phyloP scores from a whole-genome alignment of 2,113 vertebrate species.

The Lota lota region DNA sequence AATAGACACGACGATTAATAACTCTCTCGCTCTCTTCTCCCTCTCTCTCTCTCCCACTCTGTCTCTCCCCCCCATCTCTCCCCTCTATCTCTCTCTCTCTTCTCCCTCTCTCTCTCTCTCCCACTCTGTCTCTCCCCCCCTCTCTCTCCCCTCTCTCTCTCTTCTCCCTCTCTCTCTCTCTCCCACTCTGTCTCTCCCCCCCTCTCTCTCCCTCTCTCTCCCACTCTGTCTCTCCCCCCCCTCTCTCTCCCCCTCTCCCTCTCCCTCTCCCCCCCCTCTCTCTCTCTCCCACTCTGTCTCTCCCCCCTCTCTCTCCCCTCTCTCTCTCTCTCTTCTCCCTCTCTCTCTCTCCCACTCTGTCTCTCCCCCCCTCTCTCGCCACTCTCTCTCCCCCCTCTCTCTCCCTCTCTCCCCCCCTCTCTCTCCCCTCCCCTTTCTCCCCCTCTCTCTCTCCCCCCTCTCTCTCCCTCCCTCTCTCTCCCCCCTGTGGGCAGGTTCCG shows the following conservation, averaged over 20 bases:
- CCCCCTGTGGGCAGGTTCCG: conserved; percentile 70
- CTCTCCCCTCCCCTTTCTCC: neutral
- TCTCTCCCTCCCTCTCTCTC: neutral
- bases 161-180: neutral
- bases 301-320: neutral
- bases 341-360: neutral
- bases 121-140: neutral
- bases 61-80: neutral
- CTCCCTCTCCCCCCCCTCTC: neutral
- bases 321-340: neutral
- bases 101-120: neutral
- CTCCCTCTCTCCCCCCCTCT: conserved; percentile 1
- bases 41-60: no score
- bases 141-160: neutral
- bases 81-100: no score
- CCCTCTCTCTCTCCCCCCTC: neutral
- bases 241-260: no score
- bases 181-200: no score
- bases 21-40: no score
- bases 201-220: no score
- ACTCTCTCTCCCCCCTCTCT: neutral
- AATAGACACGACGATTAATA: no score
- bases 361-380: neutral
- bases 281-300: neutral
- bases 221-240: neutral